Percentiles rank a stretch among this genome's conserved stretches.
phyloP scores from a whole-genome alignment of 2,797 vertebrate genomes.

The Chrysocyon brachyurus region DNA sequence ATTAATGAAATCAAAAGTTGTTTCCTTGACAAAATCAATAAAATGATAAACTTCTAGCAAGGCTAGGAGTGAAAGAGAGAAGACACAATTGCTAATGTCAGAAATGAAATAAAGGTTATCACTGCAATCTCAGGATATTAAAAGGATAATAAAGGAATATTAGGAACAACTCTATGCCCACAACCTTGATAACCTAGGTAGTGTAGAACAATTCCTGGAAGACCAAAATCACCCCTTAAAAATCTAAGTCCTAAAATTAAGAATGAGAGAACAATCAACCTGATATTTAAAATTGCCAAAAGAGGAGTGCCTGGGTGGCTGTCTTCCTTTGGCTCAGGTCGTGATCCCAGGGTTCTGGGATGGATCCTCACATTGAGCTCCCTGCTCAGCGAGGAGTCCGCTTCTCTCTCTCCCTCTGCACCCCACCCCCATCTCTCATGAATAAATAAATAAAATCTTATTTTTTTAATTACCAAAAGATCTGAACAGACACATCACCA shows the following conservation, averaged over 20 bases:
- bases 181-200: background rate
- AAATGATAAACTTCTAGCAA: background rate
- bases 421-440: no score
- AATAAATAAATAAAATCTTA: no score
- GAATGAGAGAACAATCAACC: background rate
- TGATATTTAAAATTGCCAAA: background rate
- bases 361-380: no score
- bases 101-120: background rate
- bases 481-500: background rate
- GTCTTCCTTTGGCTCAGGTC: no score
- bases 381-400: no score
- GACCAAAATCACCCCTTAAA: background rate
- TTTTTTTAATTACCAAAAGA: background rate
- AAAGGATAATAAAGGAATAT: background rate
- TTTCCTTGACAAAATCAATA: slow-evolving; percentile 7
- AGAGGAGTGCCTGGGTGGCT: background rate
- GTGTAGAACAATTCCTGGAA: background rate
- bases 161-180: background rate
- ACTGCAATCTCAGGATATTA: background rate
- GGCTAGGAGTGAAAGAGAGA: background rate
- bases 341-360: no score
- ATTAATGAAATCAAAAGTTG: background rate
- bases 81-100: background rate
- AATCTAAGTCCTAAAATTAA: background rate
- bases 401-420: no score